Evolutionary conservation across 1,140 invertebrate species (phyloP).

Genomic region (Bombus sylvicola): DNA sequence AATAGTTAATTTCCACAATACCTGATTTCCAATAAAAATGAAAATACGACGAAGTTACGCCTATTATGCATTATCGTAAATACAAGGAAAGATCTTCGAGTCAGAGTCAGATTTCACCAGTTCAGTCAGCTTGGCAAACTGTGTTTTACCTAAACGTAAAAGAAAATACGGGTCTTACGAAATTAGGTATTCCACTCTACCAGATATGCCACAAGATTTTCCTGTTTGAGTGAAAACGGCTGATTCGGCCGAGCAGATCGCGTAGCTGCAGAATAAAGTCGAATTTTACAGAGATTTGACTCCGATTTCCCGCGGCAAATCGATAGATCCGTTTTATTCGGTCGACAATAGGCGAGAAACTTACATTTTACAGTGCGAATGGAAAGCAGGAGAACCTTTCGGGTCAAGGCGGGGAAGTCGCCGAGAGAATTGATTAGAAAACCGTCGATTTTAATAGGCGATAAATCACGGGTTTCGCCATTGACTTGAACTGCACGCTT

Average conservation of each 20-base stretch:
- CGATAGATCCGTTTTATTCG: too few relatives aligned
- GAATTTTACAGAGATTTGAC: conserved; percentile 4
- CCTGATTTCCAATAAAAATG: too few relatives aligned
- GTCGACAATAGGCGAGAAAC: neutral
- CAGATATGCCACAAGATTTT: neutral
- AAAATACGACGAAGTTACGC: too few relatives aligned
- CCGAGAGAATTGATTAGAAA: conserved; percentile 51
- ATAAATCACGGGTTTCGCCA: conserved; percentile 51
- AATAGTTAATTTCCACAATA: too few relatives aligned
- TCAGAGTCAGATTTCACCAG: too few relatives aligned
- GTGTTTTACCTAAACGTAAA: too few relatives aligned
- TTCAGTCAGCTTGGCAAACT: too few relatives aligned
- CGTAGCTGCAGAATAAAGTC: neutral
- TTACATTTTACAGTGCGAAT: neutral
- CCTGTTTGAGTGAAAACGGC: neutral
- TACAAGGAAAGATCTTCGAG: too few relatives aligned
- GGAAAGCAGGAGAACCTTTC: neutral
- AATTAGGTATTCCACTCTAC: too few relatives aligned
- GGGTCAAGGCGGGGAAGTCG: conserved; percentile 42
- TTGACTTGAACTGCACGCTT: conserved; percentile 33
- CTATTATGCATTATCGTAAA: too few relatives aligned
- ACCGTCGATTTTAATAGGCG: conserved; percentile 55
- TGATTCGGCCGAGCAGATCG: neutral
- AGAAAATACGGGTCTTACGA: too few relatives aligned
- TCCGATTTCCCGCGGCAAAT: neutral